Conservation (phyloP, 2,888 invertebrate genomes). For the Drosophila nigricruria region DNA sequence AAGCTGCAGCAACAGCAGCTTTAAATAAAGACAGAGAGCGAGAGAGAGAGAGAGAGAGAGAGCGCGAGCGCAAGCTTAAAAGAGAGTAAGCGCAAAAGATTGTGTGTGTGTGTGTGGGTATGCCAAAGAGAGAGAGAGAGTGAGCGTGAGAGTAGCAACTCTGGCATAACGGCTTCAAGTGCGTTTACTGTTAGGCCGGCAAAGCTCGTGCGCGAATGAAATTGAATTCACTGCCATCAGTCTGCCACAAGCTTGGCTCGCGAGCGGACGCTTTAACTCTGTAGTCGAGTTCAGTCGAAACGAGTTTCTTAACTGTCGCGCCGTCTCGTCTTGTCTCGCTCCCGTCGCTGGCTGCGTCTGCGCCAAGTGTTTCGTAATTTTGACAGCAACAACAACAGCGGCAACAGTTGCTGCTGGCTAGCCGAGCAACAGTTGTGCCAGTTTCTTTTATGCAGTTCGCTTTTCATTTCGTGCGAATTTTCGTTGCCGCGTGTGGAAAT, state of each 20-base stretch:
- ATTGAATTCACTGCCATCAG: slow-evolving; percentile 77
- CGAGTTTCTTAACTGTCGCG: slow-evolving; percentile 36
- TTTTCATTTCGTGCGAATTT: slow-evolving; percentile 62
- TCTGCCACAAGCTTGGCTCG: slow-evolving; percentile 82
- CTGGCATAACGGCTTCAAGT: slow-evolving; percentile 64
- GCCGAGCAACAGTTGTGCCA: slow-evolving; percentile 67
- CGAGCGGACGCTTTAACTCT: slow-evolving; percentile 74
- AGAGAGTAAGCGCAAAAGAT: slow-evolving; percentile 1
- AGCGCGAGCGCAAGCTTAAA: slow-evolving; percentile 24
- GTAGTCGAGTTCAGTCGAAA: slow-evolving; percentile 31
- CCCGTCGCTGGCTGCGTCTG: slow-evolving; percentile 44
- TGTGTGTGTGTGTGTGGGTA: not conserved
- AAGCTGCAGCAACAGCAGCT: slow-evolving; percentile 42
- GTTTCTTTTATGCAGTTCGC: slow-evolving; percentile 69
- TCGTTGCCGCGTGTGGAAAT: slow-evolving; percentile 57
- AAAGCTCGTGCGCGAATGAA: slow-evolving; percentile 65
- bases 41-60: slow-evolving; percentile 14
- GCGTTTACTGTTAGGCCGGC: slow-evolving; percentile 74
- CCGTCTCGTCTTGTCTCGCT: slow-evolving; percentile 24
- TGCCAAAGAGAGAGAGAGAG: slow-evolving; percentile 12
- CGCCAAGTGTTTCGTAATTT: slow-evolving; percentile 80
- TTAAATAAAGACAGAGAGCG: slow-evolving; percentile 15
- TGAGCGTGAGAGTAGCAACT: slow-evolving; percentile 10
- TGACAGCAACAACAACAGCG: slow-evolving; percentile 24
- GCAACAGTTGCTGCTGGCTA: slow-evolving; percentile 29